phyloP scores from a whole-genome alignment of 1,140 invertebrate species.

The Potamilus streckersoni region DNA sequence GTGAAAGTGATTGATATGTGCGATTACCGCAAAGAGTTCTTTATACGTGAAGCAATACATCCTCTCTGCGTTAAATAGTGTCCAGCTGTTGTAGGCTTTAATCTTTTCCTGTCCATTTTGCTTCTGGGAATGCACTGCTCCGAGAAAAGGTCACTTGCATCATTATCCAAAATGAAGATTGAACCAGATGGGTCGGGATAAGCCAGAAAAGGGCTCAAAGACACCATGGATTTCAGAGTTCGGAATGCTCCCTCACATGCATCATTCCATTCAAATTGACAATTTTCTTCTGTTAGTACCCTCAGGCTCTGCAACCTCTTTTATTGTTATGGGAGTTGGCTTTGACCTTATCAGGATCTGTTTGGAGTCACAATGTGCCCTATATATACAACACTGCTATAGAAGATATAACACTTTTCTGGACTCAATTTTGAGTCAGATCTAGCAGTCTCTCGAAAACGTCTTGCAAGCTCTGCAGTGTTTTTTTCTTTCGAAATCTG shows the following conservation, averaged over 20 bases:
- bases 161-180: conserved; percentile 1
- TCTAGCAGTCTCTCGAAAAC: conserved; percentile 10
- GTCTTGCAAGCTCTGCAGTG: conserved; percentile 7
- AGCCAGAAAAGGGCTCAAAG: neutral
- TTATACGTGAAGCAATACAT: conserved; percentile 2
- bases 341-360: neutral
- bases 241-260: neutral
- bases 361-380: too few relatives aligned
- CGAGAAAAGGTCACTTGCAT: neutral
- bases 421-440: neutral
- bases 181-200: neutral
- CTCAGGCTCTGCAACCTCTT: conserved; percentile 52
- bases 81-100: neutral
- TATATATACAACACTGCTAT: too few relatives aligned
- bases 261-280: neutral
- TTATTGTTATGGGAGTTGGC: conserved; percentile 55
- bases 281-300: conserved; percentile 1
- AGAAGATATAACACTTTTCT: too few relatives aligned
- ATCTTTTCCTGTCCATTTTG: conserved; percentile 6
- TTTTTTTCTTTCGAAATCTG: conserved; percentile 20
- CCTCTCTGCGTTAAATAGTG: conserved; percentile 1
- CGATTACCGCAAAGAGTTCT: neutral
- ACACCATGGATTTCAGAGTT: neutral
- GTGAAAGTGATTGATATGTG: conserved; percentile 1
- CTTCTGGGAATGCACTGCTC: neutral